These are phyloP conservation scores for Acanthosepion esculentum DNA, from an alignment of 2,888 invertebrate genomes.

Conservation along the genomic window DNA sequence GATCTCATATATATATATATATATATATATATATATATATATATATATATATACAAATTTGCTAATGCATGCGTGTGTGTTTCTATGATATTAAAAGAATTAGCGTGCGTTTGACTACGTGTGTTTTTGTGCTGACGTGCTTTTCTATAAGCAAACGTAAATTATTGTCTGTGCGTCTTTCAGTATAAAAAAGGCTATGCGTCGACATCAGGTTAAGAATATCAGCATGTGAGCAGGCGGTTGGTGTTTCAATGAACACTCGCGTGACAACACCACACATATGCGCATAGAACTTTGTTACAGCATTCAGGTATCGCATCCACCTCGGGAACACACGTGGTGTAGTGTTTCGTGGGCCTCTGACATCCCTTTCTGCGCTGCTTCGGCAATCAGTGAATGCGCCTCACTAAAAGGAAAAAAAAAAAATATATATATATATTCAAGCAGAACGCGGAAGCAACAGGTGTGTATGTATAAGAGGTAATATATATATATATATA, in stretches of 20 bases:
- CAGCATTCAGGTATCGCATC: constrained; percentile 54
- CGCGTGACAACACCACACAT: neutral
- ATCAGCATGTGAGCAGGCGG: no score
- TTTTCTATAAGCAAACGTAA: no score
- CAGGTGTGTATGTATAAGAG: neutral
- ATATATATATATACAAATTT: neutral
- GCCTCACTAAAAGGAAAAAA: constrained; percentile 72
- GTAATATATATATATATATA: neutral
- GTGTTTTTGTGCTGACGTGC: no score
- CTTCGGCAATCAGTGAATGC: constrained; percentile 74
- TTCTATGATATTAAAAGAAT: no score
- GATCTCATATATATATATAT: neutral
- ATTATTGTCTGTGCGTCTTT: no score
- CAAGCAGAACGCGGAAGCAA: neutral
- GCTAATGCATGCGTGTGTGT: no score
- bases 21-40: constrained; percentile 20
- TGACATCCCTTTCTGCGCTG: constrained; percentile 75
- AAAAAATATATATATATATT: neutral
- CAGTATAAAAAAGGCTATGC: no score
- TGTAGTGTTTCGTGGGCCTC: constrained; percentile 75
- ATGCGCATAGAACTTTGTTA: no score
- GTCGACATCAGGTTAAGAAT: no score
- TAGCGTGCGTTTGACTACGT: no score
- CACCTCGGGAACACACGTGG: constrained; percentile 72
- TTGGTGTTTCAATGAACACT: neutral